These are phyloP conservation scores for Mormyrops attenuatus DNA, from an alignment of 2,797 vertebrate species.

Conservation along the genomic window DNA sequence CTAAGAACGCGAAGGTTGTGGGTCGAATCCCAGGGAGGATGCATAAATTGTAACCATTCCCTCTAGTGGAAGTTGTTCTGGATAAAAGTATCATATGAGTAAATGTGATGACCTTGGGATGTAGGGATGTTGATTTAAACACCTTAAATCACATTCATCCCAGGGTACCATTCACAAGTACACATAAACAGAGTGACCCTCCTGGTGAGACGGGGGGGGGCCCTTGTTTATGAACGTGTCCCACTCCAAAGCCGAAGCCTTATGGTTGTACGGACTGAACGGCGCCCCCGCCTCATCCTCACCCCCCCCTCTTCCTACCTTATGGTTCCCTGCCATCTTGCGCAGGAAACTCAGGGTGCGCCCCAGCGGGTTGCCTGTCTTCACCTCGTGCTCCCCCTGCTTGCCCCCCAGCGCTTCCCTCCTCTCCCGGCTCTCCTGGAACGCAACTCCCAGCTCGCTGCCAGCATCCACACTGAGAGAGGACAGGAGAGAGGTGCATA, in stretches of 20 bases:
- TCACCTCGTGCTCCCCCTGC: conserved; percentile 22
- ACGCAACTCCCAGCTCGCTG: conserved; percentile 23
- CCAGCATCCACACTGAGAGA: conserved; percentile 44
- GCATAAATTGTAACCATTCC: background rate
- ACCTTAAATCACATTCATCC: background rate
- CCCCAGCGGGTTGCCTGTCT: conserved; percentile 33
- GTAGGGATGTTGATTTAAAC: background rate
- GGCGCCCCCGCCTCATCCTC: background rate
- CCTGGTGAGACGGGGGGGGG: background rate
- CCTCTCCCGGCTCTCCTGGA: conserved; percentile 30
- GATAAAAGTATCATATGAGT: background rate
- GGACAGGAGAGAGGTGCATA: background rate
- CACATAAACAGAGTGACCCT: background rate
- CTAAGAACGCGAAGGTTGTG: background rate
- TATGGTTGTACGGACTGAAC: background rate
- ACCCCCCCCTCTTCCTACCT: conserved; percentile 31
- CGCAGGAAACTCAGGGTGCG: conserved; percentile 43
- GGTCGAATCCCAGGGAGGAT: background rate
- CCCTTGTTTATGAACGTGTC: background rate
- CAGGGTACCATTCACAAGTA: background rate
- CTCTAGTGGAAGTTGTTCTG: background rate
- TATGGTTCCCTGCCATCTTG: conserved; percentile 42
- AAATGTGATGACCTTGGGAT: background rate
- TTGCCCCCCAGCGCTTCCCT: conserved; percentile 19
- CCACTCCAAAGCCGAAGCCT: background rate